Evolutionary conservation across 2,113 vertebrate genomes (phyloP).

Genomic region (Ailurus styani): DNA sequence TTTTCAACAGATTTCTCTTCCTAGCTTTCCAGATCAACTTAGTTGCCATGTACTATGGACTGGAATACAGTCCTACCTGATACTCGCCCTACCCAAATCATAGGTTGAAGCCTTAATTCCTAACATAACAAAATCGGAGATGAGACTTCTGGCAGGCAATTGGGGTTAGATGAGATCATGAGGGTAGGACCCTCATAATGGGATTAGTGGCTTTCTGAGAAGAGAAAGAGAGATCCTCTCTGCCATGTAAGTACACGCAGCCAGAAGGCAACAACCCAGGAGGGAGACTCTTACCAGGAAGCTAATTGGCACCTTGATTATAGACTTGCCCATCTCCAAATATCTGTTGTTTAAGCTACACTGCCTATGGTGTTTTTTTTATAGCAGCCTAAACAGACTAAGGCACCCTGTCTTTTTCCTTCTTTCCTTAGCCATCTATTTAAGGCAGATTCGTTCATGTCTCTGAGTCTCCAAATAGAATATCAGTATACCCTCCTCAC

Average conservation of each 20-base stretch:
- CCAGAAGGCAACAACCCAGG: not conserved
- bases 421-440: not conserved
- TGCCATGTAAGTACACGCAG: not conserved
- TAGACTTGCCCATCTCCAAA: not conserved
- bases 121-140: not conserved
- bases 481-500: not conserved
- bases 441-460: not conserved
- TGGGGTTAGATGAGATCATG: not conserved
- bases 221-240: not conserved
- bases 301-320: not conserved
- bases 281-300: not conserved
- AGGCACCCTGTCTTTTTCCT: not conserved
- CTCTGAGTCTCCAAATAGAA: not conserved
- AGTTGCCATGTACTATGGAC: not conserved
- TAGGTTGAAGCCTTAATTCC: not conserved
- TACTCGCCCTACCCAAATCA: not conserved
- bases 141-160: not conserved
- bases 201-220: not conserved
- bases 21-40: not conserved
- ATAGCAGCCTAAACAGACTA: not conserved
- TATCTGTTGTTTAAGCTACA: not conserved
- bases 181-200: not conserved
- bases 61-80: not conserved
- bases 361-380: not conserved
- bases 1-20: not conserved